phyloP scores from a whole-genome alignment of 2,113 vertebrate genomes.

The Gopherus evgoodei region DNA sequence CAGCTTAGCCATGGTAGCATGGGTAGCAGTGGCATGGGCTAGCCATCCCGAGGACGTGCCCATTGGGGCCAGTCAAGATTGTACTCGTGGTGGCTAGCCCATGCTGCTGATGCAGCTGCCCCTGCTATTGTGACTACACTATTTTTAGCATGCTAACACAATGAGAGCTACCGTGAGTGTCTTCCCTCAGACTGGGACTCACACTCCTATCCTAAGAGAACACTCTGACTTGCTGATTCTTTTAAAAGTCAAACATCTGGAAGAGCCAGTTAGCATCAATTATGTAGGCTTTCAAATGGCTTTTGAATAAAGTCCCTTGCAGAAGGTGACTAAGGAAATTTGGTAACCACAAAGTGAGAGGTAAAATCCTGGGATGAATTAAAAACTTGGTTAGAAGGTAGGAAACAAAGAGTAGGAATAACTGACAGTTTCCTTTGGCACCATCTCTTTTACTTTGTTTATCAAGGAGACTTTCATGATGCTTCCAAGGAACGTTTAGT shows the following conservation, averaged over 20 bases:
- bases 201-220: neutral
- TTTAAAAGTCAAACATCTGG: neutral
- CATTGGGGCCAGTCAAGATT: neutral
- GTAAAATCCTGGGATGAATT: neutral
- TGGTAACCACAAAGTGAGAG: accelerated
- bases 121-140: neutral
- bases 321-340: neutral
- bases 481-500: neutral
- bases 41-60: neutral
- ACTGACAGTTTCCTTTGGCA: neutral
- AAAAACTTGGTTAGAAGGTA: neutral
- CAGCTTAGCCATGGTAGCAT: neutral
- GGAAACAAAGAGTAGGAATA: neutral
- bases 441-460: neutral
- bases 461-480: neutral
- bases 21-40: neutral
- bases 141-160: neutral
- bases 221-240: neutral
- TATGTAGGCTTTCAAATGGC: neutral
- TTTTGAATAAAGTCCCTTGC: accelerated
- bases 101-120: neutral
- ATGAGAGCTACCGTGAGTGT: neutral
- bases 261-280: accelerated
- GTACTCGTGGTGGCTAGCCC: neutral
- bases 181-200: neutral